Evolutionary conservation across 2,113 vertebrate genomes (phyloP).

Genomic region (rat (Rattus norvegicus)): GRCr8 NC_086019.1:137351501-137352000

Average conservation of each 20-base stretch:
- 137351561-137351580: background rate
- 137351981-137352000: background rate
- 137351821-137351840: background rate
- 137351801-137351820: background rate
- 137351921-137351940: background rate
- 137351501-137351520: background rate
- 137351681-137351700: background rate
- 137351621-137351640: background rate
- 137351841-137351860: background rate
- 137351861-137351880: background rate
- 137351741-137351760: background rate
- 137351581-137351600: slow-evolving; percentile 40
- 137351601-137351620: background rate
- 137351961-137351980: background rate
- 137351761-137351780: background rate
- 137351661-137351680: background rate
- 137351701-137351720: background rate
- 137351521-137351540: background rate
- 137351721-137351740: background rate
- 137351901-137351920: background rate
- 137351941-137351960: background rate
- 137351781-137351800: background rate
- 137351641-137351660: background rate
- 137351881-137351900: background rate
- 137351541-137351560: background rate